phyloP scores from a whole-genome alignment of 2,888 invertebrate species.

The Drosophila rellima region DNA sequence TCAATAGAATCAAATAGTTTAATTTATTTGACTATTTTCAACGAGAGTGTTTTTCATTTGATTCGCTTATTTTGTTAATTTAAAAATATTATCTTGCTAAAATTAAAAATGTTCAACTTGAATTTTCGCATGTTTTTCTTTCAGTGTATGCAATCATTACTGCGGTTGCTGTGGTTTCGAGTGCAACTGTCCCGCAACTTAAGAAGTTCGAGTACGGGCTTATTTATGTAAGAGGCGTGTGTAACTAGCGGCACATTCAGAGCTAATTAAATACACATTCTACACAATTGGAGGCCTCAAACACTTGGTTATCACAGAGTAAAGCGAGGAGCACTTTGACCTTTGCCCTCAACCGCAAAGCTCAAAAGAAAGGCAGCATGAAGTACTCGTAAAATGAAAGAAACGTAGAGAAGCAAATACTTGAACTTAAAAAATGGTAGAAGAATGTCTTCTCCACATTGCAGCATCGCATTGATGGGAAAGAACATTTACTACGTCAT shows the following conservation, averaged over 20 bases:
- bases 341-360: conserved; percentile 29
- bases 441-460: conserved; percentile 4
- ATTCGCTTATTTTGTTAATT: no score
- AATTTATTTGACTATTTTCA: no score
- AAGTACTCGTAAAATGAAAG: background rate
- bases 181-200: conserved; percentile 3
- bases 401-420: conserved; percentile 8
- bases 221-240: conserved; percentile 43
- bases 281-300: conserved; percentile 51
- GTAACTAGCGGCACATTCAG: conserved; percentile 70
- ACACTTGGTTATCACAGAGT: conserved; percentile 51
- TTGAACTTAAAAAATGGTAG: no score
- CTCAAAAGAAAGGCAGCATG: background rate
- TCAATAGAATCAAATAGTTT: no score
- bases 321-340: conserved; percentile 51
- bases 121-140: no score
- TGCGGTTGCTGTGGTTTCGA: conserved; percentile 28
- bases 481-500: background rate
- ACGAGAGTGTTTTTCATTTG: no score
- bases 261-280: conserved; percentile 67
- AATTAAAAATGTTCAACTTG: no score
- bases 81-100: no score
- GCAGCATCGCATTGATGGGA: background rate
- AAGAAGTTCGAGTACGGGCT: conserved; percentile 12
- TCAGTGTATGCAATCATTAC: conserved; percentile 16